phyloP scores from a whole-genome alignment of 2,797 vertebrate genomes.

The Pachyuromys duprasi region DNA sequence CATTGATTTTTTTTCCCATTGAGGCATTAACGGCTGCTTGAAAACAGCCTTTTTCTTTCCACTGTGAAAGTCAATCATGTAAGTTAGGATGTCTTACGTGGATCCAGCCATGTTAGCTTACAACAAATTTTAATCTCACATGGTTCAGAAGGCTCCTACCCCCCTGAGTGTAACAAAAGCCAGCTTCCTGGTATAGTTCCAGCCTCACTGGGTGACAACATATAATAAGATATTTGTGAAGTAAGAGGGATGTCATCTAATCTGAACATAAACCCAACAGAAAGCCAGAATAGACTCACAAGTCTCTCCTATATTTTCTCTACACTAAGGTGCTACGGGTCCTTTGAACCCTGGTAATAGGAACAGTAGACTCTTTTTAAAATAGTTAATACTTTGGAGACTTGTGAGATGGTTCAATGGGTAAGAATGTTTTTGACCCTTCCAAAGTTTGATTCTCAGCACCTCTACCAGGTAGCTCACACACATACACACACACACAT shows the following conservation, averaged over 20 bases:
- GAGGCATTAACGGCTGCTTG: constrained; percentile 96
- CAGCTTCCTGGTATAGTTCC: constrained; percentile 61
- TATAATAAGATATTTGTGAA: neutral
- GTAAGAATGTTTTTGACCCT: neutral
- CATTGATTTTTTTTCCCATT: constrained; percentile 97
- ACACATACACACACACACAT: neutral
- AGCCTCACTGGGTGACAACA: constrained; percentile 23
- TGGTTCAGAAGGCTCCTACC: constrained; percentile 63
- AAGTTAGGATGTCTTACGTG: constrained; percentile 83
- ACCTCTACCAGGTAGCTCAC: neutral
- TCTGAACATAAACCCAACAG: constrained; percentile 26
- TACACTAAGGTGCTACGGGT: neutral
- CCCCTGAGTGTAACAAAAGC: constrained; percentile 63
- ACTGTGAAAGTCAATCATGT: constrained; percentile 94
- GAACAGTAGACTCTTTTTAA: neutral
- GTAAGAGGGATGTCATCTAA: constrained; percentile 32
- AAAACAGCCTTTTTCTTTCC: constrained; percentile 92
- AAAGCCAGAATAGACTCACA: constrained; percentile 27
- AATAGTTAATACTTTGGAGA: neutral
- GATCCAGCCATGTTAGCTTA: constrained; percentile 81
- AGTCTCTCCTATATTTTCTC: neutral
- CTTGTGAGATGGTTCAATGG: neutral
- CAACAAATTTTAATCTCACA: constrained; percentile 81
- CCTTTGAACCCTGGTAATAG: neutral
- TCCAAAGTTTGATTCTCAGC: neutral